phyloP scores from a whole-genome alignment of 1,140 invertebrate genomes.

The Drosophila watanabei region DNA sequence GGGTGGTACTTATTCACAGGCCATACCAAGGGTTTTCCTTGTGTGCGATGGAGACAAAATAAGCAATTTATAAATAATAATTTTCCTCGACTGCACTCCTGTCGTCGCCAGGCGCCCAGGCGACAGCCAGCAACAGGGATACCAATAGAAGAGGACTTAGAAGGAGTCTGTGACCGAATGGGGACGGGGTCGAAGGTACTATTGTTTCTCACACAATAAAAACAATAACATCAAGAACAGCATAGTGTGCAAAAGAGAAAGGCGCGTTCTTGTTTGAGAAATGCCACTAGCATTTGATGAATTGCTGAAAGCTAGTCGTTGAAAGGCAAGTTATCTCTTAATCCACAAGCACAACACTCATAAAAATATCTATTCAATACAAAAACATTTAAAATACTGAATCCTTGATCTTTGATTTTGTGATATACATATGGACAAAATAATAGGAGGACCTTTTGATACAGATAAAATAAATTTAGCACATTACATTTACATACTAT shows the following conservation, averaged over 20 bases:
- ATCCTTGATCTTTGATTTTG: no score
- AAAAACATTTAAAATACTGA: no score
- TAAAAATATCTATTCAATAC: background rate
- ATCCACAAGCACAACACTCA: background rate
- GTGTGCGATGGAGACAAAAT: constrained; percentile 6
- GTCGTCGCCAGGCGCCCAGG: background rate
- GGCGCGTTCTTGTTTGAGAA: constrained; percentile 14
- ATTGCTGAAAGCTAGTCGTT: constrained; percentile 30
- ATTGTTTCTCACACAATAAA: constrained; percentile 12
- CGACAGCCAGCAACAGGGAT: background rate
- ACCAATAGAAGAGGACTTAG: background rate
- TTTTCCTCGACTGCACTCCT: constrained; percentile 15
- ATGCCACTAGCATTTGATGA: constrained; percentile 37
- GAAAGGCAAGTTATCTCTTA: constrained; percentile 8
- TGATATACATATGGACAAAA: no score
- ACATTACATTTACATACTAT: no score
- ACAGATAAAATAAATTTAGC: no score
- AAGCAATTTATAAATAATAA: constrained; percentile 42
- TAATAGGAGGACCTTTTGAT: no score
- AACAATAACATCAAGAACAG: constrained; percentile 18
- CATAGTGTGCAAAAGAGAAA: constrained; percentile 18
- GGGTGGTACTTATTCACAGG: constrained; percentile 18
- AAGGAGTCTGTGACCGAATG: background rate
- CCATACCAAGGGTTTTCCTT: constrained; percentile 1
- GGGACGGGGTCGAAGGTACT: constrained; percentile 1